Base-by-base conservation (phyloP, 2,888 invertebrate genomes). In the Dynastes tityus region DNA sequence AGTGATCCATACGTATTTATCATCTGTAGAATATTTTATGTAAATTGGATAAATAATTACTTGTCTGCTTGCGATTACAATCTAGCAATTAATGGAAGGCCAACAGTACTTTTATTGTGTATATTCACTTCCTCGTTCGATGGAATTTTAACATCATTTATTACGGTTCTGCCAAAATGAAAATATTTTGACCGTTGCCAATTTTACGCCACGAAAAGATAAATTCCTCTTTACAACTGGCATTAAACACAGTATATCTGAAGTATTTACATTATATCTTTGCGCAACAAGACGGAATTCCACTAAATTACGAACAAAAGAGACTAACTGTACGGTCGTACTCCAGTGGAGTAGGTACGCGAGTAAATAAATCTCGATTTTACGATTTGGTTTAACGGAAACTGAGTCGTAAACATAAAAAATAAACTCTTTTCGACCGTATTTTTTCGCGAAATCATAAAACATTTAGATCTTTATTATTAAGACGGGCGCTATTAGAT, bases 381-480 rank as follows among this genome's bases (percentile, higher is more conserved):
- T 49, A 67, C 67, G 67, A 22, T 67, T 67, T 16, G 67, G 49
- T 67, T 67, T 45, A 49, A 22, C 67, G 67, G 67, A 67, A 67
- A 45, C 32, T 67, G 67, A 49, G 49, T 49, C 67, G 45, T 67
- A 67, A 67, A 67, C 45, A 67, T 67, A 67, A 67, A 45, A 67
- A 67, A 67, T 67, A 45, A 67, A 67, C 45, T 45, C 67, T 22
- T 27, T 45, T 45, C 45, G 45, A 16, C 49, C 11, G 67, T 67
- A 67, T 67, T 67, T 67, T 64, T 67, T 67, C 49, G 27, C 67
- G 49, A 49, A 45, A 67, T 49, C 45, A 45, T 67, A 67, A 49
- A 67, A 67, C 67, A 67, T 67, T 45, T 67, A 49, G 67, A 45
- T 67, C 63, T 67, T 45, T 67, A 49, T 45, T 67, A 67, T 67